These are phyloP conservation scores for Leucosticte australis DNA, from an alignment of 2,113 vertebrate species.

Conservation along the genomic window DNA sequence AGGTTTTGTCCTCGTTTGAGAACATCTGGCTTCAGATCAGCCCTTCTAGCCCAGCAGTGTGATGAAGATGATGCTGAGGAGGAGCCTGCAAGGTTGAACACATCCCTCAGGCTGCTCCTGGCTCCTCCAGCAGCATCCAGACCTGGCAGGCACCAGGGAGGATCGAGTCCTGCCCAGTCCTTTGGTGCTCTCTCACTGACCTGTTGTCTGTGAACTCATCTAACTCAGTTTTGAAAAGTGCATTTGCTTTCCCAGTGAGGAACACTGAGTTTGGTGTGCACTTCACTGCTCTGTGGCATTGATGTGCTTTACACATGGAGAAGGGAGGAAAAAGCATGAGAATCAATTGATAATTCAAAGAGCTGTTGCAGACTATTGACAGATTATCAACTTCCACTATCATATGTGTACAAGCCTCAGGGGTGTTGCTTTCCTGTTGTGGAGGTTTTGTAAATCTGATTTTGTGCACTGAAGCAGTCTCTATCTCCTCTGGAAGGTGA, in stretches of 20 bases:
- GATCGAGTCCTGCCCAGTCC: not conserved
- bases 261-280: not conserved
- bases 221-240: not conserved
- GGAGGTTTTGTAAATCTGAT: not conserved
- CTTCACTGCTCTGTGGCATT: rapidly evolving
- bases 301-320: rapidly evolving
- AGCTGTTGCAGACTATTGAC: not conserved
- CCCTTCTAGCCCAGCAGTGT: not conserved
- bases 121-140: not conserved
- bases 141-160: rapidly evolving
- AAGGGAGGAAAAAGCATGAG: not conserved
- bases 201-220: not conserved
- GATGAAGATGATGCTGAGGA: not conserved
- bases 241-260: not conserved
- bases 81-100: not conserved
- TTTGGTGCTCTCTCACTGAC: rapidly evolving
- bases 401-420: not conserved
- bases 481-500: not conserved
- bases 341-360: not conserved
- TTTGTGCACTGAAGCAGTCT: not conserved
- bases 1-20: not conserved
- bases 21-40: not conserved
- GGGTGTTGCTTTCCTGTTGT: not conserved
- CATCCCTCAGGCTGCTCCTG: rapidly evolving
- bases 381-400: not conserved